A percentile compares a stretch with the other conserved stretches of the same genome.
Evolutionary conservation across 2,113 vertebrate genomes (phyloP).

Genomic region (Pygathrix nemaeus): DNA sequence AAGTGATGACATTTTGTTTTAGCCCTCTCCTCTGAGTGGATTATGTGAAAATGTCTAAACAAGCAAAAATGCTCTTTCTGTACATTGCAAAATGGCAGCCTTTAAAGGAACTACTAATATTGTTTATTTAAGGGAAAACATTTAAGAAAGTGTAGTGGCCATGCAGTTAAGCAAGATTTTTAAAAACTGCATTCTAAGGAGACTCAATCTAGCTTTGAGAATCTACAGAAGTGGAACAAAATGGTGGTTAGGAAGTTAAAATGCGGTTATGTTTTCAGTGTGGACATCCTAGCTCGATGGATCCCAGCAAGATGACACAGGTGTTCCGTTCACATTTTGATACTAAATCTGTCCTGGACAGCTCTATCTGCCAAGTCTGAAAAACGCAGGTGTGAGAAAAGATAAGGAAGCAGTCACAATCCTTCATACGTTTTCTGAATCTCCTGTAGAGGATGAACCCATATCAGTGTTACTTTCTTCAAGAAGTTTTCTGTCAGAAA

Average conservation of each 20-base stretch:
- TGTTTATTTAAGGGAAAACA: slow-evolving; percentile 30
- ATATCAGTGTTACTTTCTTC: not conserved
- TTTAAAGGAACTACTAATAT: not conserved
- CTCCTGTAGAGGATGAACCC: not conserved
- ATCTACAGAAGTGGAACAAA: not conserved
- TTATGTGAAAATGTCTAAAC: slow-evolving; percentile 45
- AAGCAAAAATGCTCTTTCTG: not conserved
- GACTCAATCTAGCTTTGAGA: not conserved
- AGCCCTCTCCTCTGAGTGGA: not conserved
- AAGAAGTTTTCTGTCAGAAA: slow-evolving; percentile 22
- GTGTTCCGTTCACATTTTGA: not conserved
- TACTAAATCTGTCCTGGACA: not conserved
- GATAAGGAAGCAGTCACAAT: not conserved
- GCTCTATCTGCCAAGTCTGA: not conserved
- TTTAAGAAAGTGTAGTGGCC: not conserved
- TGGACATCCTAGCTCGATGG: not conserved
- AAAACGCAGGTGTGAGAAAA: not conserved
- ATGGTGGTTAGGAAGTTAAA: slow-evolving; percentile 9
- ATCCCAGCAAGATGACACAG: not conserved
- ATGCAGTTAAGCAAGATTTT: not conserved
- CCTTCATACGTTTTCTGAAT: not conserved
- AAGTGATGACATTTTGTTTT: slow-evolving; percentile 1
- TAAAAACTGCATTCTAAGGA: not conserved
- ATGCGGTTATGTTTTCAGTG: not conserved
- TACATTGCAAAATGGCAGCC: slow-evolving; percentile 15